Base-by-base conservation (phyloP, 2,113 vertebrate genomes). In the Oenanthe oenanthe region DNA sequence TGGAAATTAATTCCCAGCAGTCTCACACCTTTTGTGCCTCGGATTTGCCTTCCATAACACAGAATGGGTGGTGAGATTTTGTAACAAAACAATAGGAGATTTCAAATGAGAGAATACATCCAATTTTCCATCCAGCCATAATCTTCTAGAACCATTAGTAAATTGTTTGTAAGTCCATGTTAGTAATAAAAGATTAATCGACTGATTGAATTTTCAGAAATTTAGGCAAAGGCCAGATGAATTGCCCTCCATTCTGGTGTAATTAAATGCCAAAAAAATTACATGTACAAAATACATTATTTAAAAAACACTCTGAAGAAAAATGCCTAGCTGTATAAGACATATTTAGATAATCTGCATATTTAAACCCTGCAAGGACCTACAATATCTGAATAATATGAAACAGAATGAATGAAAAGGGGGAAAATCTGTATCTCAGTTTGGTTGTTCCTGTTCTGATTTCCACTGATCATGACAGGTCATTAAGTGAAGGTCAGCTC, bases 1-100 rank as follows among this genome's bases (percentile, higher is more conserved):
- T 60, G 78, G 71, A 72, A 78, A 85, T 82, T 25, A 79, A 89
- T 94, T 75, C 88, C 63, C 90, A 75, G 91, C 84, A 75, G 68
- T 2, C 83, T 77, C 53, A 43, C 0, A 0, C 91, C 84, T 85
- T 63, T 50, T 68, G 34, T 75, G 45, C 65, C 83, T 85, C 7
- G 5, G 66, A 72, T 70, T 45, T 65, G 12, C 89, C 40, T 92
- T 28, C 54, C 22, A 0, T 12, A 28, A 75, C 40, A 58, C 0
- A 9, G 48, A 60, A 47, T 9, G 71, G 38, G 45, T 16, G 40
- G 60, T 43, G 38, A 89, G 82, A 45, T 29, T 24, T 53, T 82
- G 63, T 2, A 61, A 26, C 25, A 42, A 70, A 78, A 62, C 83
- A 76, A 61, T 0, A 56, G 42, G 16, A 47, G 9, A 36, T 71